Conservation (phyloP, 2,888 invertebrate genomes). For the Lochmaea crataegi region DNA sequence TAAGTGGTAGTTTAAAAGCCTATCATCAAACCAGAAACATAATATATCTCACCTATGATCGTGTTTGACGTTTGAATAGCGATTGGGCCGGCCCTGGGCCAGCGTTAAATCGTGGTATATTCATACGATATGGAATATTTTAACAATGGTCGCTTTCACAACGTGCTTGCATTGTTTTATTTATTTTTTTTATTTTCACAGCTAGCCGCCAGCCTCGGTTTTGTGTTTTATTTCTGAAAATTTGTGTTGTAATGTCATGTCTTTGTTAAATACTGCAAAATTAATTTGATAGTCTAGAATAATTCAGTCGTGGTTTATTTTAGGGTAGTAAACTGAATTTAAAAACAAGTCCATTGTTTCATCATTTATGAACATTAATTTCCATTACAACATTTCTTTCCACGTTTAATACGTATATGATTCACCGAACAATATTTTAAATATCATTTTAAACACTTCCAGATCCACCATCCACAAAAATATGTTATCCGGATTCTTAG, state of each 20-base stretch:
- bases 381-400: not conserved
- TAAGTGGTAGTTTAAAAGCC: constrained; percentile 40
- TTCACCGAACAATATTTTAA: not conserved
- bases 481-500: not conserved
- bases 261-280: constrained; percentile 36
- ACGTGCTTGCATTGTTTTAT: constrained; percentile 44
- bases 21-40: constrained; percentile 44
- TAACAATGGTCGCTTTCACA: constrained; percentile 45
- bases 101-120: constrained; percentile 46
- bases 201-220: constrained; percentile 28
- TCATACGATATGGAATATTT: constrained; percentile 46
- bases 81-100: constrained; percentile 42
- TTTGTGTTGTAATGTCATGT: constrained; percentile 37
- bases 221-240: constrained; percentile 41
- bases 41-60: constrained; percentile 49
- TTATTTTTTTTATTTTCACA: constrained; percentile 35
- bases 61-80: constrained; percentile 50
- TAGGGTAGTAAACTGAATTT: not conserved
- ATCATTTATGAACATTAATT: not conserved
- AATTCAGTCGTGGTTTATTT: constrained; percentile 12
- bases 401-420: not conserved
- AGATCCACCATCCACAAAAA: too few relatives aligned
- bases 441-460: too few relatives aligned
- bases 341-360: not conserved
- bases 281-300: constrained; percentile 34